Evolutionary conservation across 2,113 vertebrate species (phyloP).

Genomic region (Thymallus thymallus): DNA sequence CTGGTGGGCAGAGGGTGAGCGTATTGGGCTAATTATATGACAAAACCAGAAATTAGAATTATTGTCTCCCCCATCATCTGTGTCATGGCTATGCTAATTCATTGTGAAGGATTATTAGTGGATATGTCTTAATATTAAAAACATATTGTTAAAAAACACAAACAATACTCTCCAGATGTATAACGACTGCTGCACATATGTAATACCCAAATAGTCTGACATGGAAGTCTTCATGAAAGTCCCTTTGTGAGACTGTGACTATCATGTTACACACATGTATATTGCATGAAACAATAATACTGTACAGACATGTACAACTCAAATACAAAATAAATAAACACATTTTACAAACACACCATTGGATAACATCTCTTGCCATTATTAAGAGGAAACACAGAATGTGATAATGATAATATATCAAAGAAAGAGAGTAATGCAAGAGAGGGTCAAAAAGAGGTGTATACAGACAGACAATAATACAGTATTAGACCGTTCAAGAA

Average conservation of each 20-base stretch:
- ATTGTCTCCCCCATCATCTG: not conserved
- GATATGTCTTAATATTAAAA: not conserved
- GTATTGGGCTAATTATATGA: not conserved
- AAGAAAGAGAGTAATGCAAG: not conserved
- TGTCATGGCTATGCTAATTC: not conserved
- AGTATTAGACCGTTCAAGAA: slow-evolving; percentile 1
- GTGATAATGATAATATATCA: not conserved
- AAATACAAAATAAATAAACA: not conserved
- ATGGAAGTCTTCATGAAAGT: too few relatives aligned
- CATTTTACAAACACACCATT: not conserved
- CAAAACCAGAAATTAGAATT: not conserved
- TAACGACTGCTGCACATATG: not conserved
- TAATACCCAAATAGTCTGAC: too few relatives aligned
- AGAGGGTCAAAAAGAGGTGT: not conserved
- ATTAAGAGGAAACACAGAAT: slow-evolving; percentile 14
- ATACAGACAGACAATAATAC: not conserved
- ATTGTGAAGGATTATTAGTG: not conserved
- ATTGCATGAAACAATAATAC: slow-evolving; percentile 1
- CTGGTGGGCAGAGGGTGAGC: too few relatives aligned
- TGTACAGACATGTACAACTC: not conserved
- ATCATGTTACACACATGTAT: not conserved
- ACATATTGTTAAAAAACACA: not conserved
- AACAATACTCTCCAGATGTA: not conserved
- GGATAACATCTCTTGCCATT: slow-evolving; percentile 3
- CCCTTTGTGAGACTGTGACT: not conserved